Base-by-base conservation (phyloP, 30 jellyfish, hydroid and myxozoan species). In the Hydractinia symbiolongicarpus region DNA sequence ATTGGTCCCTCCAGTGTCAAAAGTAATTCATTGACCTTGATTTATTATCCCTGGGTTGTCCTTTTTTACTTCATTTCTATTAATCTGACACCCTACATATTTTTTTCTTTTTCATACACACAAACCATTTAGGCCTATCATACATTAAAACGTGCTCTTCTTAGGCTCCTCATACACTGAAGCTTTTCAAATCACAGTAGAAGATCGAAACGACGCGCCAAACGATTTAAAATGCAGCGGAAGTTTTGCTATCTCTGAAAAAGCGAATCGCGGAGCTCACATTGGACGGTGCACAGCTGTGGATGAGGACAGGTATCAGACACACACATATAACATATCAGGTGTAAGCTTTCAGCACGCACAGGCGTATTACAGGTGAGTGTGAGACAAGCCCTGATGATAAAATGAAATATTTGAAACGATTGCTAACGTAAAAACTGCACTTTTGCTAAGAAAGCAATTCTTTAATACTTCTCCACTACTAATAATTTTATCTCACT, bases 241-340 rank as follows among this genome's bases (percentile, higher is more conserved):
- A 4, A 21, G 84, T 10, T 77, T 88, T 52, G 19, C 83, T 44
- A 66, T 85, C 20, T 74, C 88, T 49, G 97, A 90, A 72, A 81
- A 73, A 50, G 61, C 93, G 6, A 64, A 64, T 5, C n/a, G 86
- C 49, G 95, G 95, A 6, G 66, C 82, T 2, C 67, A 68, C 10
- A 85, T 90, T 55, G 95, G 93, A 57, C 79, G 78, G 5, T 88
- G 86, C 58, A 50, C 83, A 9, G 97, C 93, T 15, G 89, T 85
- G 6, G 97, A 90, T 77, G 97, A 90, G 71, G 97, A 90, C 81
- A 30, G 55, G 16, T 55, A 57, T 62, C 97, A 90, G 85, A 71
- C 81, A 19, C 97, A 90, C 56, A 66, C 81, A 49, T 90, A 79
- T 79, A 57, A 81, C 5, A 80, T 90, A 5, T 6, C 61, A 30